These are phyloP conservation scores for Torymus texanus DNA, from an alignment of 2,888 invertebrate genomes.

Conservation along the genomic window DNA sequence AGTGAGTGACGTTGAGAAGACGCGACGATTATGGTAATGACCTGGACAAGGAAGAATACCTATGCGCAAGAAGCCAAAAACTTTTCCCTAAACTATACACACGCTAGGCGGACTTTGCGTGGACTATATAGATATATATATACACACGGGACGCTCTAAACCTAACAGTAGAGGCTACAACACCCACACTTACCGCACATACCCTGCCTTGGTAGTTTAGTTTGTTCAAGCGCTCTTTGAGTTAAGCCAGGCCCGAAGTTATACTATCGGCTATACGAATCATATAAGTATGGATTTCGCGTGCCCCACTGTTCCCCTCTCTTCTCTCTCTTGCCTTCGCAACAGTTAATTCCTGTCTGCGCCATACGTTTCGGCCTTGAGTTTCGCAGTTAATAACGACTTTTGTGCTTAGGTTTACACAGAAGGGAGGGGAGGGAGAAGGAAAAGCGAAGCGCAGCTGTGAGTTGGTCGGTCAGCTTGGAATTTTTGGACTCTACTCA, in stretches of 20 bases:
- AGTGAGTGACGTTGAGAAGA: no score
- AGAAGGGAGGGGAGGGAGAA: background rate
- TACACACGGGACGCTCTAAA: no score
- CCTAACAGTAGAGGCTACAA: no score
- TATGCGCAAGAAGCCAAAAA: no score
- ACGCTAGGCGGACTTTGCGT: no score
- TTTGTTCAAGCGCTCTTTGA: conserved; percentile 50
- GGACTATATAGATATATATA: no score
- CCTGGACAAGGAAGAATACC: no score
- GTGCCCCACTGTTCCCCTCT: no score
- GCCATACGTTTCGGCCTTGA: conserved; percentile 43
- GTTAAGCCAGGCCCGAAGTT: conserved; percentile 51
- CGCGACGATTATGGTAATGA: no score
- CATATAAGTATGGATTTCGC: conserved; percentile 55
- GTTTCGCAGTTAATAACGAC: conserved; percentile 45
- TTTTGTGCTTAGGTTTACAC: conserved; percentile 18
- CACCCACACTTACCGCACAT: no score
- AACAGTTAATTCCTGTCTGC: conserved; percentile 44
- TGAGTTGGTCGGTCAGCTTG: background rate
- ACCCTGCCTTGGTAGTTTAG: conserved; percentile 34
- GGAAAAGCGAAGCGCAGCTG: background rate
- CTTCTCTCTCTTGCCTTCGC: background rate
- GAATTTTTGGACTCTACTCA: conserved; percentile 1
- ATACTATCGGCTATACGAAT: conserved; percentile 51
- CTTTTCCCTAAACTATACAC: no score